phyloP scores from a whole-genome alignment of 2,888 invertebrate genomes.

The Pachycephus smyrnensis region DNA sequence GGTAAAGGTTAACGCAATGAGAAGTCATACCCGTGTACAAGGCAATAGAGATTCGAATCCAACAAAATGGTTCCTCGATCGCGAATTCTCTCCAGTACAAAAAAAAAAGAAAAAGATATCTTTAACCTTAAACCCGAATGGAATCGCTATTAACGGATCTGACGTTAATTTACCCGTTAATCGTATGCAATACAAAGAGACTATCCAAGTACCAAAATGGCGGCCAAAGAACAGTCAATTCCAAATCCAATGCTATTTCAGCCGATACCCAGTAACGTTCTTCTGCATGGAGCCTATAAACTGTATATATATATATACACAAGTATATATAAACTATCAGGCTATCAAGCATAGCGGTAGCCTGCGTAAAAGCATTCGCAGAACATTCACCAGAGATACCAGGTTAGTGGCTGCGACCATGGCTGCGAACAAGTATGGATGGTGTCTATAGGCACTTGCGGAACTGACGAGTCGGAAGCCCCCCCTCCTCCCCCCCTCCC shows the following conservation, averaged over 20 bases:
- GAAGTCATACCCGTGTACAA: not conserved
- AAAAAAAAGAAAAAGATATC: not conserved
- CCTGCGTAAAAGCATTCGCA: not conserved
- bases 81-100: not conserved
- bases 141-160: not conserved
- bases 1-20: not conserved
- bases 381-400: slow-evolving; percentile 5
- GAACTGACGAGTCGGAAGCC: slow-evolving; percentile 54
- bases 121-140: not conserved
- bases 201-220: not conserved
- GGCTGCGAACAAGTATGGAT: not conserved
- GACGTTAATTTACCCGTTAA: not conserved
- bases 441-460: slow-evolving; percentile 32
- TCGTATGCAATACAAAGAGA: not conserved
- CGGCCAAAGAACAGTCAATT: not conserved
- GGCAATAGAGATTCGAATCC: not conserved
- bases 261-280: not conserved
- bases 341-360: not conserved
- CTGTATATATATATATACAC: not conserved
- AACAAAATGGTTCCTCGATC: not conserved
- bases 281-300: not conserved
- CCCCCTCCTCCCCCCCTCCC: slow-evolving; percentile 40
- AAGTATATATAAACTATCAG: not conserved
- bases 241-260: not conserved
- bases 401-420: slow-evolving; percentile 4